Percentiles rank a stretch among this genome's conserved stretches.
Evolutionary conservation across 2,888 invertebrate species (phyloP).

Genomic region (Hybos culiciformis): DNA sequence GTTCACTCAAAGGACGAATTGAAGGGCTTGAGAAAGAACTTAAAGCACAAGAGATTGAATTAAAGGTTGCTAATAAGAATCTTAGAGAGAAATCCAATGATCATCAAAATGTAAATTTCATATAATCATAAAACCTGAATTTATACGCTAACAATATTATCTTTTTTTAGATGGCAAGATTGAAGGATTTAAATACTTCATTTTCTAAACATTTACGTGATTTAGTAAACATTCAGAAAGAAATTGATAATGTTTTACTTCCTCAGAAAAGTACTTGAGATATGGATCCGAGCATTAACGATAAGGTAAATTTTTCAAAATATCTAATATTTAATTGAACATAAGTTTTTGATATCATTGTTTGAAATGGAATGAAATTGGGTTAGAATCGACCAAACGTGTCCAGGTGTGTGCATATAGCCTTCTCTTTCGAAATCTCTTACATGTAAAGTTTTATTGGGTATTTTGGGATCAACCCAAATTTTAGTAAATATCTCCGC

Average conservation of each 20-base stretch:
- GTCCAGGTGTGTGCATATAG: no score
- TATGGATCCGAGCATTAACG: constrained; percentile 26
- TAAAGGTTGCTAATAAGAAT: constrained; percentile 42
- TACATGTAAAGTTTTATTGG: neutral
- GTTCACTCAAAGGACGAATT: constrained; percentile 60
- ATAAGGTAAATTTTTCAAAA: constrained; percentile 26
- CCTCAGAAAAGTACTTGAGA: constrained; percentile 36
- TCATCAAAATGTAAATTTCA: constrained; percentile 58
- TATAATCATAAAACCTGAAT: no score
- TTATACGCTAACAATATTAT: neutral
- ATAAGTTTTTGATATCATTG: neutral
- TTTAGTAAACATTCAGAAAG: constrained; percentile 32
- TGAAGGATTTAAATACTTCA: constrained; percentile 30
- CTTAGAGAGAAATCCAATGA: constrained; percentile 44
- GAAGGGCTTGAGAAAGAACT: constrained; percentile 72
- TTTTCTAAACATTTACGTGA: constrained; percentile 33
- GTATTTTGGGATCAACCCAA: neutral
- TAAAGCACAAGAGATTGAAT: constrained; percentile 70
- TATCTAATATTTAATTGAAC: neutral
- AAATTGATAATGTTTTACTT: constrained; percentile 35
- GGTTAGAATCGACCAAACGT: no score
- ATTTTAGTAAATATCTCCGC: neutral
- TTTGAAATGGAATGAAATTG: no score
- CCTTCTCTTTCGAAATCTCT: no score
- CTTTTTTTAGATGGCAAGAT: constrained; percentile 27